phyloP scores from a whole-genome alignment of 1,140 invertebrate species.

The Hermatobates lingyangjiaoensis region DNA sequence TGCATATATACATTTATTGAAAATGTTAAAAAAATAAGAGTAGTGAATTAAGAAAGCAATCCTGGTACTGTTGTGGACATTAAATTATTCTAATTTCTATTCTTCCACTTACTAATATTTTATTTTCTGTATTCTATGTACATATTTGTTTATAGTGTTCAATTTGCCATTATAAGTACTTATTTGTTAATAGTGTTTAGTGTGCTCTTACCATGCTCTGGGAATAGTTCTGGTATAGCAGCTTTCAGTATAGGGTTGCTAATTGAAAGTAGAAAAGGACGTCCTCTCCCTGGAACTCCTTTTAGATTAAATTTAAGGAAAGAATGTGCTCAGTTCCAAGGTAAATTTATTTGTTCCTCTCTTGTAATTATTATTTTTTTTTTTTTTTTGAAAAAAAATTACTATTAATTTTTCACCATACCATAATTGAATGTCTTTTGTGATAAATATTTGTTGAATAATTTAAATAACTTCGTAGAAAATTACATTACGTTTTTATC shows the following conservation, averaged over 20 bases:
- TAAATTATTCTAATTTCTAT: not conserved
- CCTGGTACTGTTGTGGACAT: no score
- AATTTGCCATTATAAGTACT: not conserved
- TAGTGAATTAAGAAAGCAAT: no score
- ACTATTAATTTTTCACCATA: no score
- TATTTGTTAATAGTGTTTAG: constrained; percentile 55
- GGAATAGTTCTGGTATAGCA: constrained; percentile 71
- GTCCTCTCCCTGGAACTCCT: constrained; percentile 70
- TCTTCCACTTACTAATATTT: not conserved
- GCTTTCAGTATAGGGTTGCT: constrained; percentile 72
- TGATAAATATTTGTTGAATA: no score
- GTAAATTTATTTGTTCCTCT: constrained; percentile 45
- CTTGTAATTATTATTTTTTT: no score
- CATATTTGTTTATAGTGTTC: not conserved
- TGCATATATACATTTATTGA: no score
- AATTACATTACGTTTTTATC: no score
- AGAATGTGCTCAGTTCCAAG: constrained; percentile 71
- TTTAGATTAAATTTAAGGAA: constrained; percentile 75
- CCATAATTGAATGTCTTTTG: no score
- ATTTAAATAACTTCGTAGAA: no score
- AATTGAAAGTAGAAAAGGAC: constrained; percentile 56
- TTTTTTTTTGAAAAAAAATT: no score
- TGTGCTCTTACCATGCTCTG: constrained; percentile 73
- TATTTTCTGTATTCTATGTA: not conserved
- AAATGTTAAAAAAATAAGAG: no score